Evolutionary conservation across 2,888 invertebrate genomes (phyloP), one percentile per base, ranked within the genome.

Genomic region (Lydus trimaculatus): DNA sequence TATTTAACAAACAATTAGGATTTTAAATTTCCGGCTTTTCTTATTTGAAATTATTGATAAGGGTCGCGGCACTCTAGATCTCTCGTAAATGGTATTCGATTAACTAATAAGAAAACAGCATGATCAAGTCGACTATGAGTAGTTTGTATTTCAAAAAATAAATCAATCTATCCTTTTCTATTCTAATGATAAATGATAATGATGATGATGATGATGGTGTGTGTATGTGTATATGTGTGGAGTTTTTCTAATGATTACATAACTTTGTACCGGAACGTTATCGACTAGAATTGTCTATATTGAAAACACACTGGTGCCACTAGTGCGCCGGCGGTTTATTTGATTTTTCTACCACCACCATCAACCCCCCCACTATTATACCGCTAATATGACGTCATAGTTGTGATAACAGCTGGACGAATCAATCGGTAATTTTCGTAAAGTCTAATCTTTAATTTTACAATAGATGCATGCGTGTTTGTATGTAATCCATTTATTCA

Each of bases 201-300:
- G 69, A 33, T 69, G 25, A 48, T 48, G 39, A 43, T 43, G n/a
- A 48, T 48, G 15, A 4, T 11, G 15, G n/a, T 20, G 43, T 17
- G 17, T 43, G 8, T 43, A 6, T 43, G 43, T 43, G 43, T 43
- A 17, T 43, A 9, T 43, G 43, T 17, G 8, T 43, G 1, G 33
- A 6, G 52, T 11, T 23, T 52, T 48, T 48, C 9, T 48, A 7
- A 48, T 48, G 48, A 63, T 76, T 76, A 76, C 76, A 72, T 76
- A 74, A 76, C 70, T 68, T 17, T 11, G 63, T 43, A 70, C 67
- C 68, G 69, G 69, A 72, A 75, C 78, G 78, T 80, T 79, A 79
- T 80, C 77, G 80, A 79, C 79, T 77, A 77, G 75, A 77, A 66
- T n/a, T 72, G 71, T 60, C 52, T 58, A 56, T 31, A 63, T n/a